Evolutionary conservation across 1,140 invertebrate genomes (phyloP).

Genomic region (Formica exsecta): DNA sequence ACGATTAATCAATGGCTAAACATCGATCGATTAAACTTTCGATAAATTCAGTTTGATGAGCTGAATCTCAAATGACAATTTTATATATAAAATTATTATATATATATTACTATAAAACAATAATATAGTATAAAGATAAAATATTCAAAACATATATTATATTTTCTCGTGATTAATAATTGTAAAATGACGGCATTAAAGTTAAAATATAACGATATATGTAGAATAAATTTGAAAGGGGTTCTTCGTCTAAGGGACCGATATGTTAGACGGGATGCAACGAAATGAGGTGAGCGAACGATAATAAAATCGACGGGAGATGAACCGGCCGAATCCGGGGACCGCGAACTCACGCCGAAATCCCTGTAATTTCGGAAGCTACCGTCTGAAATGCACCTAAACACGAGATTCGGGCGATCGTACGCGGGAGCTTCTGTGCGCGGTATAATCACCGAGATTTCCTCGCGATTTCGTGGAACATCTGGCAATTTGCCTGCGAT

Average conservation of each 20-base stretch:
- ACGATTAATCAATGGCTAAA: conserved; percentile 50
- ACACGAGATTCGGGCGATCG: conserved; percentile 67
- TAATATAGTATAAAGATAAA: background rate
- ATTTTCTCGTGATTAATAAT: background rate
- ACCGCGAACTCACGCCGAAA: background rate
- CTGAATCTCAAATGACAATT: conserved; percentile 7
- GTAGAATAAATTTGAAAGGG: background rate
- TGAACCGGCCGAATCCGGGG: conserved; percentile 24
- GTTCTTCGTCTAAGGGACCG: background rate
- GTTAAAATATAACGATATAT: background rate
- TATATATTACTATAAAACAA: background rate
- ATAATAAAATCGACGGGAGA: conserved; percentile 44
- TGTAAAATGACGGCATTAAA: background rate
- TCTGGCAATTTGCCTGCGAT: conserved; percentile 83
- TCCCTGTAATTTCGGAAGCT: conserved; percentile 69
- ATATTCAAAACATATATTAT: background rate
- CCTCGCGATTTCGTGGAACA: conserved; percentile 83
- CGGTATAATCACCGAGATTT: conserved; percentile 84
- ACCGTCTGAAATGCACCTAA: conserved; percentile 65
- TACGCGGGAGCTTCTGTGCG: conserved; percentile 75
- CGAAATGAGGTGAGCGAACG: background rate
- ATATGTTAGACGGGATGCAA: background rate
- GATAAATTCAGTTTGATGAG: background rate
- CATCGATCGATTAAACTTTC: conserved; percentile 1
- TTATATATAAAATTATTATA: background rate